Conservation (phyloP, 2,797 vertebrate species). For the Gallirallus australis region DNA sequence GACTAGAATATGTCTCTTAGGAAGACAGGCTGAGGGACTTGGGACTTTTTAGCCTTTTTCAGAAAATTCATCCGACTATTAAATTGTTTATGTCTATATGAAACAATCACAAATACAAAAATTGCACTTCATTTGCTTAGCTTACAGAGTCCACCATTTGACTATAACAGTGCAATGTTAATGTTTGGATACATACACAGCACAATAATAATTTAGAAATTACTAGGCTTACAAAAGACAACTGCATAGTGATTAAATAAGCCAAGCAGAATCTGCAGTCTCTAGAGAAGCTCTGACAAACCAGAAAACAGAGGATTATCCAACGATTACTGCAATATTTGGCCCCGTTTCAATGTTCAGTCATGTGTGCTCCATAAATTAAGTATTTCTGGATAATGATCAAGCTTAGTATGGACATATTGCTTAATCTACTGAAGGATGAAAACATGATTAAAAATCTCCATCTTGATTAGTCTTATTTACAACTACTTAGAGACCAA, state of each 20-base stretch:
- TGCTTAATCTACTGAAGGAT: not conserved
- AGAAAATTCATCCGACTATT: not conserved
- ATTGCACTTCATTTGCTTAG: not conserved
- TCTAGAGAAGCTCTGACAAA: not conserved
- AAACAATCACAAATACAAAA: not conserved
- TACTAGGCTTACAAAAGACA: not conserved
- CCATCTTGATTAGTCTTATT: conserved; percentile 49
- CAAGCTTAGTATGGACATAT: not conserved
- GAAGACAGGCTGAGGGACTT: too few species aligned
- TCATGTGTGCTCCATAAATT: conserved; percentile 1
- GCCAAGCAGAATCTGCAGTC: not conserved
- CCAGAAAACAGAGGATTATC: not conserved
- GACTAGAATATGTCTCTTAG: too few species aligned
- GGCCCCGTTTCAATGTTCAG: not conserved
- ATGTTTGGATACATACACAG: not conserved
- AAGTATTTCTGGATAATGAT: not conserved
- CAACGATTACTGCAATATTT: not conserved
- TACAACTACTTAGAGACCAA: conserved; percentile 33
- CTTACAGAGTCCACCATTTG: not conserved
- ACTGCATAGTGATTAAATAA: not conserved
- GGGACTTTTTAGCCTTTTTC: not conserved
- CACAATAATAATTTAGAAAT: not conserved
- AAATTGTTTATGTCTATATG: not conserved
- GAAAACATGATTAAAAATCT: not conserved
- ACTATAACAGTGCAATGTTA: not conserved